Evolutionary conservation across 2,888 invertebrate species (phyloP).

Genomic region (Orthosia gothica): DNA sequence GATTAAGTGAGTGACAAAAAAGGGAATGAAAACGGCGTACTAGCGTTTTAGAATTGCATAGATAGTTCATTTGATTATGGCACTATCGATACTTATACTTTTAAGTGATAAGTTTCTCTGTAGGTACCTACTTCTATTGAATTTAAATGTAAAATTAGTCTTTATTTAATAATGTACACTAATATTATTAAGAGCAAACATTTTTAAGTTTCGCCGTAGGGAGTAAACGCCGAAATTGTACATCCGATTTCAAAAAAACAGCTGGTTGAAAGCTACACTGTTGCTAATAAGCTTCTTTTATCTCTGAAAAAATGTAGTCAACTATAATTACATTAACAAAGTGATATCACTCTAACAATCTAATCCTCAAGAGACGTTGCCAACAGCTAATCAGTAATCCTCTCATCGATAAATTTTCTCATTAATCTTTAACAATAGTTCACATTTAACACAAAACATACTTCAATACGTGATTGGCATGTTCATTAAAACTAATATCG

Average conservation of each 20-base stretch:
- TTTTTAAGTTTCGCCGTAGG: no score
- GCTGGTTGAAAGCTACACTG: no score
- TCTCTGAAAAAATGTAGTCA: no score
- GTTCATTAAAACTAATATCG: conserved; percentile 85
- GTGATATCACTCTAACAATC: conserved; percentile 1
- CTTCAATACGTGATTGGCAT: conserved; percentile 81
- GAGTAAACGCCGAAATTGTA: no score
- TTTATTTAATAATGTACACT: no score
- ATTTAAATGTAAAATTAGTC: no score
- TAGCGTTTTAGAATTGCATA: conserved; percentile 27
- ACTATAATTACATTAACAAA: background rate
- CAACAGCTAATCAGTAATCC: conserved; percentile 40
- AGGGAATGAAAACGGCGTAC: conserved; percentile 31
- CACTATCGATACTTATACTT: background rate
- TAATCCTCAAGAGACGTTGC: conserved; percentile 1
- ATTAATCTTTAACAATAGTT: conserved; percentile 58
- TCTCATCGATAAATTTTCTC: conserved; percentile 49
- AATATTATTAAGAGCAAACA: no score
- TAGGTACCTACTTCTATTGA: no score
- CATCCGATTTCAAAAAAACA: no score
- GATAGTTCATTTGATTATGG: no score
- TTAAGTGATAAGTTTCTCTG: no score
- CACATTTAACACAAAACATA: conserved; percentile 41
- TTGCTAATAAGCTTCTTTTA: no score
- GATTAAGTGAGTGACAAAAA: conserved; percentile 72